Percentiles rank a stretch among this genome's conserved stretches.
Evolutionary conservation across 2,888 invertebrate genomes (phyloP).

Genomic region (Camponotus fellah): DNA sequence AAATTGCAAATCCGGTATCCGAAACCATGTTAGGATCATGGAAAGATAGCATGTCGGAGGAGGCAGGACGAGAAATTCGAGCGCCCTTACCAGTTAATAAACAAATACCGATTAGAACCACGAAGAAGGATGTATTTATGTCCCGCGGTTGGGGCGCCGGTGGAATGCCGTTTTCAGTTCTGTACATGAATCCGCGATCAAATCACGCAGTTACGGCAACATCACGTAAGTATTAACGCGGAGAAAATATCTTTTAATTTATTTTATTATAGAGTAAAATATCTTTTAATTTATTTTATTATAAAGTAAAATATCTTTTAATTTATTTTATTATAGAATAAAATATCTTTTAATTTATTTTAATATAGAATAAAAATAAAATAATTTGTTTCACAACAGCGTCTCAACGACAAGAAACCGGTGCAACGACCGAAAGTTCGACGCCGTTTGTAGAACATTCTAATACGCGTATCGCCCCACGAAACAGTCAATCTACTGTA

Average conservation of each 20-base stretch:
- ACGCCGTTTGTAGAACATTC: constrained; percentile 63
- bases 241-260: not conserved
- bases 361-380: not conserved
- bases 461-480: constrained; percentile 74
- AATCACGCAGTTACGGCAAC: constrained; percentile 61
- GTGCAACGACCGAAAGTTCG: constrained; percentile 52
- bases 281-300: too few relatives aligned
- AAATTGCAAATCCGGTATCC: constrained; percentile 49
- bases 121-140: constrained; percentile 85
- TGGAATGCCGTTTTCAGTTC: constrained; percentile 87
- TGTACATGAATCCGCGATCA: constrained; percentile 85
- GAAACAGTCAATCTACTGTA: constrained; percentile 73
- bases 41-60: constrained; percentile 46
- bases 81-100: constrained; percentile 24
- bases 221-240: constrained; percentile 5
- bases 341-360: not conserved
- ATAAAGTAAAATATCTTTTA: not conserved
- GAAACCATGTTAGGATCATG: constrained; percentile 56
- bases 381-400: constrained; percentile 22
- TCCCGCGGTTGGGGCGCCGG: constrained; percentile 87
- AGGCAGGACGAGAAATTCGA: constrained; percentile 29
- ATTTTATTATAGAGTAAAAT: not conserved
- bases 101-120: constrained; percentile 51
- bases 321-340: not conserved
- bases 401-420: constrained; percentile 65